A percentile compares a stretch with the other conserved stretches of the same genome.
Evolutionary conservation across 2,888 invertebrate genomes (phyloP).

Genomic region (Sycophila texana): DNA sequence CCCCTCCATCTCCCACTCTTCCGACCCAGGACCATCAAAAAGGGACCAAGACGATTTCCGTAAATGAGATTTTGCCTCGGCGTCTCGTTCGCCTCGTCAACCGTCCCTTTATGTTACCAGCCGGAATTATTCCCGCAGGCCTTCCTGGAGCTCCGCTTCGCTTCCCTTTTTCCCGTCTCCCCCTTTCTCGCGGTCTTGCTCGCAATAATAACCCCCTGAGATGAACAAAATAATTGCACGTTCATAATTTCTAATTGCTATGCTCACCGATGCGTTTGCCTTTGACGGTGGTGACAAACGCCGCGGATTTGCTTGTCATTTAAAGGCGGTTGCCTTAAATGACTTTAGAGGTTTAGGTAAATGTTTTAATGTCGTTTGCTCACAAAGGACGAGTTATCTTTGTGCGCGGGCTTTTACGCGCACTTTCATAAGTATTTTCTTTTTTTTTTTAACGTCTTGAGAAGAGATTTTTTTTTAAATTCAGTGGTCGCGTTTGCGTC

Average conservation of each 20-base stretch:
- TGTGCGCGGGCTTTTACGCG: neutral
- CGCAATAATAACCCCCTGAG: neutral
- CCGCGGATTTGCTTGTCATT: neutral
- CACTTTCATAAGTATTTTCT: no score
- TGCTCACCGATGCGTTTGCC: neutral
- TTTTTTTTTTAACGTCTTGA: no score
- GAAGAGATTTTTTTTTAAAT: no score
- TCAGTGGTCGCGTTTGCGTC: no score
- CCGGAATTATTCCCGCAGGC: constrained; percentile 29
- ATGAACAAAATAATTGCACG: constrained; percentile 12
- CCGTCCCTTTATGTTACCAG: constrained; percentile 21
- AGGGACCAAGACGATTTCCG: constrained; percentile 4
- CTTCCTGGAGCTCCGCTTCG: neutral
- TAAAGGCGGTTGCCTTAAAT: constrained; percentile 1
- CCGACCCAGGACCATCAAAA: neutral
- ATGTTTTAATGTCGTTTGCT: neutral
- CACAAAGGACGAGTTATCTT: neutral
- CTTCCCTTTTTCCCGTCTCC: neutral
- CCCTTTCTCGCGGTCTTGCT: neutral
- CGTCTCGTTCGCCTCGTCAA: constrained; percentile 11
- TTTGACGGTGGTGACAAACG: neutral
- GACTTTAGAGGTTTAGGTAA: neutral
- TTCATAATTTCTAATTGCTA: constrained; percentile 9
- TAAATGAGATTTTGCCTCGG: constrained; percentile 31
- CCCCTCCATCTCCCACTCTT: neutral